These are phyloP conservation scores for Hippoglossus stenolepis DNA, from an alignment of 2,113 vertebrate species.

Conservation along the genomic window DNA sequence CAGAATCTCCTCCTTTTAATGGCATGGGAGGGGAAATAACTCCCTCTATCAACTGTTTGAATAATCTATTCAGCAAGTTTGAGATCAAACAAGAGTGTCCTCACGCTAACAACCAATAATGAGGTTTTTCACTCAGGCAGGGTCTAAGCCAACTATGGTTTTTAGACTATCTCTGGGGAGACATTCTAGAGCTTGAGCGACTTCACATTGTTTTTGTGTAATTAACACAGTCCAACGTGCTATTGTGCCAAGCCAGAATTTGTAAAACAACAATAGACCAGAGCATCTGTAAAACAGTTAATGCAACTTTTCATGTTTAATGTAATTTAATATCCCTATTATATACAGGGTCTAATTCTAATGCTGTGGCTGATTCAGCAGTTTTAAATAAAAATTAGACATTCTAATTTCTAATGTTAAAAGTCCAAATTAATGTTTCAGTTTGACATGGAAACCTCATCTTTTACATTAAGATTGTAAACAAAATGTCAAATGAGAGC, in stretches of 20 bases:
- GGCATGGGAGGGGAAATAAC: slow-evolving; percentile 47
- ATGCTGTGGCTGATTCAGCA: no score
- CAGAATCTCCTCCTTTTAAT: slow-evolving; percentile 66
- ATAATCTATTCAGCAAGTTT: slow-evolving; percentile 72
- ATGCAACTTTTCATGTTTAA: no score
- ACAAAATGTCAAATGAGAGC: no score
- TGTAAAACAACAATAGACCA: neutral
- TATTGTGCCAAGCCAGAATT: neutral
- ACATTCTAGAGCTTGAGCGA: neutral
- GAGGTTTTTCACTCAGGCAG: slow-evolving; percentile 60
- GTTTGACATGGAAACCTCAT: no score
- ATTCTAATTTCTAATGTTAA: no score
- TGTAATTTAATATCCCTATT: no score
- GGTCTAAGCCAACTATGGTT: slow-evolving; percentile 56
- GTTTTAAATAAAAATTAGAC: no score
- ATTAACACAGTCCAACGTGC: slow-evolving; percentile 2
- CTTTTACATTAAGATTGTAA: no score
- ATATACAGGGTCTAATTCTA: no score
- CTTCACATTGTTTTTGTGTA: slow-evolving; percentile 40
- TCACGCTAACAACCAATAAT: slow-evolving; percentile 65
- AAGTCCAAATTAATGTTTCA: no score
- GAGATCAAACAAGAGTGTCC: slow-evolving; percentile 70
- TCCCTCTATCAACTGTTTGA: slow-evolving; percentile 69
- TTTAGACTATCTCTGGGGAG: slow-evolving; percentile 56
- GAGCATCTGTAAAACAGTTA: no score